Base-by-base conservation (phyloP, 1,140 invertebrate genomes). In the Elysia chlorotica region DNA sequence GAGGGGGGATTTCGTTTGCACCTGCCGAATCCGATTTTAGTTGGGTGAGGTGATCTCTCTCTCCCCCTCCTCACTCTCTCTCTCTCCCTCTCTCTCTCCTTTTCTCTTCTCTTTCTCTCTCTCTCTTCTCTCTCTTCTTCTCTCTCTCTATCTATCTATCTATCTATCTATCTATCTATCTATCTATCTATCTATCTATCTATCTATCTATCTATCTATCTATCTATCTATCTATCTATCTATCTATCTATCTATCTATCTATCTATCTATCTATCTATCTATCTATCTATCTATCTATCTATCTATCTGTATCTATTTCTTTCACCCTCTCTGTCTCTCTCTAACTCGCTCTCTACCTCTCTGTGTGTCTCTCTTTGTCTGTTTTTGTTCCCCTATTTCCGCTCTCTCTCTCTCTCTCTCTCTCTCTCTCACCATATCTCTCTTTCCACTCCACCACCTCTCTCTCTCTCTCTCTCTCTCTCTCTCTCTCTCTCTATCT, bases 321-420 rank as follows among this genome's bases (percentile, higher is more conserved):
- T 48, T 10, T 48, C 41, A 10, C 41, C n/a, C 41, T 48, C 41
- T 48, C 41, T 48, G 41, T 48, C 41, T n/a, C n/a, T 48, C 41
- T 14, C 41, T 48, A 14, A 14, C 41, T 48, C 41, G 10, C n/a
- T 48, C 41, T 48, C 41, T 48, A 48, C n/a, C 41, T 48, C 41
- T 48, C 41, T n/a, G n/a, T 48, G 41, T 48, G n/a, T n/a, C n/a
- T n/a, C 41, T 48, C 41, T 48, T n/a, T 48, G 41, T 48, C n/a
- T 48, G n/a, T 48, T 48, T 48, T 14, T 48, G 41, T 48, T n/a
- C 41, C 41, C n/a, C 41, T n/a, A 10, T 48, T 48, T 48, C n/a
- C 67, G 56, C 67, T 70, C 54, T 70, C 37, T 70, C 67, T 56
- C 2, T 70, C 54, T 70, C 67, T n/a, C 2, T 70, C 67, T 70